Percentiles rank a stretch among this genome's conserved stretches.
Evolutionary conservation across 1,140 invertebrate species (phyloP).

Genomic region (Harpegnathos saltator): DNA sequence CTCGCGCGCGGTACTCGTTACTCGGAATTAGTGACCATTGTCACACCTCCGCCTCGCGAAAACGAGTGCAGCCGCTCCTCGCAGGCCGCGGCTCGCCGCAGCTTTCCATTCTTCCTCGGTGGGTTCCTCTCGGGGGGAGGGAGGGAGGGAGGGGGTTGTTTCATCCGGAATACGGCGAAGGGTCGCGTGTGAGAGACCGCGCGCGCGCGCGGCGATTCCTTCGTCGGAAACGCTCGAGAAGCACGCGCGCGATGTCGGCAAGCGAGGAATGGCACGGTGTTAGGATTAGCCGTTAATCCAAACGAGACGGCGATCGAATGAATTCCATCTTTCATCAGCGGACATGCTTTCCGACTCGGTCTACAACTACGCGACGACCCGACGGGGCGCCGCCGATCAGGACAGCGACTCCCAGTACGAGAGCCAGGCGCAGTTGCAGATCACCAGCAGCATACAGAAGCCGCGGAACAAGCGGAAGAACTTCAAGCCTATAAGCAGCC

Average conservation of each 20-base stretch:
- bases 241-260: no score
- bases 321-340: slow-evolving; percentile 76
- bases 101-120: not conserved
- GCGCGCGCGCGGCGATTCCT: no score
- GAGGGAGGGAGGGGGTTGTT: no score
- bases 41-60: slow-evolving; percentile 28
- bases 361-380: slow-evolving; percentile 84
- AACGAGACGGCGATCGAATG: slow-evolving; percentile 37
- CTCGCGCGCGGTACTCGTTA: slow-evolving; percentile 26
- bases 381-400: slow-evolving; percentile 82
- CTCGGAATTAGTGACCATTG: slow-evolving; percentile 50
- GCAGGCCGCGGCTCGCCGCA: not conserved
- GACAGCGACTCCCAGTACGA: slow-evolving; percentile 84
- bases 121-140: no score
- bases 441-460: slow-evolving; percentile 82
- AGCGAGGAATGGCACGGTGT: no score
- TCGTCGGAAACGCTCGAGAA: not conserved
- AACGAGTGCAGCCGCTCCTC: not conserved
- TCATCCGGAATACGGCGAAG: no score
- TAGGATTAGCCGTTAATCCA: slow-evolving; percentile 21
- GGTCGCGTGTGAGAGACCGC: not conserved
- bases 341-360: slow-evolving; percentile 86
- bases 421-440: slow-evolving; percentile 80
- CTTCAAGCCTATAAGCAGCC: slow-evolving; percentile 87
- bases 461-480: slow-evolving; percentile 87